phyloP scores from a whole-genome alignment of 2,888 invertebrate genomes.

The Linnaemya tessellans region DNA sequence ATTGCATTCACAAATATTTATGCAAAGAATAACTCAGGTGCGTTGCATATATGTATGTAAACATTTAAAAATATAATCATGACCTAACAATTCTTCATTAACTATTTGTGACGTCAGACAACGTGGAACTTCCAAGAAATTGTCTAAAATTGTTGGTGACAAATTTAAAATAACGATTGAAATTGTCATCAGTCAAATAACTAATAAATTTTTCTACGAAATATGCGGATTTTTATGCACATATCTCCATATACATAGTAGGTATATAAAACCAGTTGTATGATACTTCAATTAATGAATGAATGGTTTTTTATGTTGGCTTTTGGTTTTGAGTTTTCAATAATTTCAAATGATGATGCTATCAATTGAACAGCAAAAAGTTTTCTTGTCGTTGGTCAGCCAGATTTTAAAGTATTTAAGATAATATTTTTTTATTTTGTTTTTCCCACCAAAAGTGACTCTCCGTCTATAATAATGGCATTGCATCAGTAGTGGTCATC shows the following conservation, averaged over 20 bases:
- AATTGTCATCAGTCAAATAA: slow-evolving; percentile 20
- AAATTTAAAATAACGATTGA: slow-evolving; percentile 1
- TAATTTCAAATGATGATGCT: slow-evolving; percentile 42
- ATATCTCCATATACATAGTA: not conserved
- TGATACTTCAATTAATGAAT: not conserved
- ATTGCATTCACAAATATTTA: too few relatives aligned
- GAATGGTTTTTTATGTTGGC: not conserved
- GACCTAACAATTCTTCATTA: not conserved
- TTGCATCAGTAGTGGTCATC: too few relatives aligned
- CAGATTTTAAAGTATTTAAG: not conserved
- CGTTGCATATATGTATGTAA: not conserved
- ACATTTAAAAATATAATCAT: not conserved
- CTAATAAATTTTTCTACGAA: slow-evolving; percentile 15
- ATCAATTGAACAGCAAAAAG: slow-evolving; percentile 3
- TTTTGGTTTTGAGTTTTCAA: not conserved
- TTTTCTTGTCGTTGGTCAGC: slow-evolving; percentile 7
- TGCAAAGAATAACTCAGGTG: too few relatives aligned
- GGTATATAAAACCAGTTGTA: too few relatives aligned
- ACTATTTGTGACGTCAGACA: not conserved
- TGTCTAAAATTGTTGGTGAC: not conserved
- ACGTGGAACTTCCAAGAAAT: slow-evolving; percentile 7
- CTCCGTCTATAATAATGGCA: too few relatives aligned
- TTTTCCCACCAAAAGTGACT: too few relatives aligned
- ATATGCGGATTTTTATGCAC: slow-evolving; percentile 1
- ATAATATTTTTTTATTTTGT: not conserved